phyloP scores from a whole-genome alignment of 2,888 invertebrate species.

The Morinoia aosen region DNA sequence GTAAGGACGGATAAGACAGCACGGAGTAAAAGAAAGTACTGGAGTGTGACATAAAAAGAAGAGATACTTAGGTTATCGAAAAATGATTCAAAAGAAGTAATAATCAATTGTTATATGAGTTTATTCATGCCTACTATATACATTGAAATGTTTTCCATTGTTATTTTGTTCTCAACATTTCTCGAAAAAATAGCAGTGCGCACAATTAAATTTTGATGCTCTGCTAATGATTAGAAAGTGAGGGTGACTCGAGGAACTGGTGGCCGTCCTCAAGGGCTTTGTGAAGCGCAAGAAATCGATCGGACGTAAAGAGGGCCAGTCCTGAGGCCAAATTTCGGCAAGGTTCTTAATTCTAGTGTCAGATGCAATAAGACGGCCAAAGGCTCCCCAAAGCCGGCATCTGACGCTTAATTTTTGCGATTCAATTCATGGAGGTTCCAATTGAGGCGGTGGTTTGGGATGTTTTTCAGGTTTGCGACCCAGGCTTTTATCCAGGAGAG shows the following conservation, averaged over 20 bases:
- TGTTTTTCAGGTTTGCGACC: constrained; percentile 40
- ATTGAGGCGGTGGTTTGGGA: constrained; percentile 37
- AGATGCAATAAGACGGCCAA: constrained; percentile 52
- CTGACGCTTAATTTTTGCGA: constrained; percentile 54
- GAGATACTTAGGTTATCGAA: not conserved
- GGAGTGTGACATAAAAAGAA: not conserved
- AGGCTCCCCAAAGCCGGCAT: constrained; percentile 40
- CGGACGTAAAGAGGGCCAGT: constrained; percentile 42
- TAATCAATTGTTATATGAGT: not conserved
- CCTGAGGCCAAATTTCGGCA: constrained; percentile 31
- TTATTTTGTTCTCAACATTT: too few species aligned
- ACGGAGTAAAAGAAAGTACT: not conserved
- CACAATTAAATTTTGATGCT: not conserved
- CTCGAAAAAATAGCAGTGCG: too few species aligned
- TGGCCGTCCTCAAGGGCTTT: constrained; percentile 38
- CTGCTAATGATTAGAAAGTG: not conserved
- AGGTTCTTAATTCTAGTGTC: constrained; percentile 48
- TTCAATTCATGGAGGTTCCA: constrained; percentile 53
- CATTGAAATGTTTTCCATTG: too few species aligned
- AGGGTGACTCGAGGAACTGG: not conserved
- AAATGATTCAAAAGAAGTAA: not conserved
- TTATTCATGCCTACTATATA: not conserved
- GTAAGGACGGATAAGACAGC: not conserved
- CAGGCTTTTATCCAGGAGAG: constrained; percentile 29
- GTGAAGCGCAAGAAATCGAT: constrained; percentile 36